Evolutionary conservation across 2,113 vertebrate genomes (phyloP).

Genomic region (Seriola rivoliana): DNA sequence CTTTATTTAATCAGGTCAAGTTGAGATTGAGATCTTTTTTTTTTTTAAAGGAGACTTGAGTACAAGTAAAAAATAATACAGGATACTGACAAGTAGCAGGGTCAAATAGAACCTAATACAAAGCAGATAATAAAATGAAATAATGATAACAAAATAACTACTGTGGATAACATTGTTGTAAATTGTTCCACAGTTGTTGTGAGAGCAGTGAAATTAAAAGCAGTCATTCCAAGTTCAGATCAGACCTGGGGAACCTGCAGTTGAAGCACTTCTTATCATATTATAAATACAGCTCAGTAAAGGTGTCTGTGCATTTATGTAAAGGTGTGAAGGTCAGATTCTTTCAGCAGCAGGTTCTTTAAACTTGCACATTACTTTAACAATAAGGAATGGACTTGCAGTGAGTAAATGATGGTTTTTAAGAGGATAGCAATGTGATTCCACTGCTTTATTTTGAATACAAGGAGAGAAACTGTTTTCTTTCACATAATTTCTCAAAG

Average conservation of each 20-base stretch:
- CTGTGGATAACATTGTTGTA: too few relatives aligned
- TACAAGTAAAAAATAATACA: not conserved
- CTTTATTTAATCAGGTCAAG: not conserved
- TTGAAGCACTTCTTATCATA: not conserved
- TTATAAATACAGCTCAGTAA: not conserved
- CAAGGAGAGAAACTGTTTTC: not conserved
- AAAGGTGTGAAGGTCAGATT: not conserved
- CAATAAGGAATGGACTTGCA: not conserved
- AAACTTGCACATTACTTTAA: too few relatives aligned
- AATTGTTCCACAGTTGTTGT: too few relatives aligned
- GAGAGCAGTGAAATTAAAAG: too few relatives aligned
- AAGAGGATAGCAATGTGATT: too few relatives aligned
- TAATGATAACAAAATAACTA: not conserved
- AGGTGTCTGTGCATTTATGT: too few relatives aligned
- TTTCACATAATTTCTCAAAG: not conserved
- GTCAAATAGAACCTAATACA: not conserved
- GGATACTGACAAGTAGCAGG: not conserved
- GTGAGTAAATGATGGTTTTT: not conserved
- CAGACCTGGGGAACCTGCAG: not conserved
- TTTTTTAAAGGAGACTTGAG: too few relatives aligned
- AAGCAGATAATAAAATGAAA: not conserved
- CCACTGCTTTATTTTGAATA: not conserved
- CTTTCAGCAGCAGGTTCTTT: not conserved
- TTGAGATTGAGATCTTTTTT: not conserved
- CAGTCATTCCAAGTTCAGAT: too few relatives aligned